Base-by-base conservation (phyloP, 2,888 invertebrate species). In the Nemotelus nigrinus region DNA sequence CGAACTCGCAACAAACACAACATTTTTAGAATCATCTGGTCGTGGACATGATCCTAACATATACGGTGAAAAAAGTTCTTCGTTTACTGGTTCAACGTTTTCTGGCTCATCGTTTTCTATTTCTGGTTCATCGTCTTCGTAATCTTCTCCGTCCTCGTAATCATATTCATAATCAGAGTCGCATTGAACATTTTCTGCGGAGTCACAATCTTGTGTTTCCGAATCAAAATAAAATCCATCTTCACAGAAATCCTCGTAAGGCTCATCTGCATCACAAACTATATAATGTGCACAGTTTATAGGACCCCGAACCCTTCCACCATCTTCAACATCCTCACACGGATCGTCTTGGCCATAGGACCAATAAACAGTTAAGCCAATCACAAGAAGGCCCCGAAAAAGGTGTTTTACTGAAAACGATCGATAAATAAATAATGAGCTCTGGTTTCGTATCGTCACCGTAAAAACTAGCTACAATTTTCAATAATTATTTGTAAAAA, bases 271-370 rank as follows among this genome's bases (percentile, higher is more conserved):
- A 78, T 84, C 80, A 75, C 85, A 86, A 65, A 83, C 81, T 5
- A 85, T 83, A 55, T 81, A 85, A 65, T 80, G 82, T 10, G 83
- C 81, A 81, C 85, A 86, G 4, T 82, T 81, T 2, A 82, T 82
- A 1, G 81, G 80, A 57, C 83, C 82, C 0, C 80, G 65, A 3
- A 83, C 78, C 25, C 81, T 83, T 1, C 57, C 82, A 2, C 82
- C 76, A 10, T 39, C 47, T 8, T 82, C 81, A 0, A 81, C 81
- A 43, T 80, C 82, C 8, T 82, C 81, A 79, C 85, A 85, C 72
- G 74, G 74, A 74, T 74, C 74, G 63, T n/a, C 48, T 85, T 84
- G 50, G 7, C 2, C 76, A 57, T 65, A 39, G 2, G 10, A 58
- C 55, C 70, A 39, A 43, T 55, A 41, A 8, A 55, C n/a, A 7